Base-by-base conservation (phyloP, 23 tunicate genomes). In the Phallusia fumigata region DNA sequence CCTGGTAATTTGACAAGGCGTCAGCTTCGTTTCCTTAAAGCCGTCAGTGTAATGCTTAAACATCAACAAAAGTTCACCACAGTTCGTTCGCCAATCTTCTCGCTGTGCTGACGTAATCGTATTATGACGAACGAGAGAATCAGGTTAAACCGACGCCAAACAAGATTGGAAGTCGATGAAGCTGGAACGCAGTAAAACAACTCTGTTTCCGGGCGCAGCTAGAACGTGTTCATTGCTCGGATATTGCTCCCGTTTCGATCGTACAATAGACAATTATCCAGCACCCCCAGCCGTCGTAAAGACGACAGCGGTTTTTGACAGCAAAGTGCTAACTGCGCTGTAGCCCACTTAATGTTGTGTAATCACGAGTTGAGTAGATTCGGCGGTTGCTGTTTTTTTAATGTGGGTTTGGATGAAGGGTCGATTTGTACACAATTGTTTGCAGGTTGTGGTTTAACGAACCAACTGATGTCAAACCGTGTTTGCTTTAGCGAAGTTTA, bases 241-340 rank as follows among this genome's bases (percentile, higher is more conserved):
- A 58, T 58, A 58, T 58, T 58, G 69, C 28, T 58, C 69, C 69
- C 69, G 13, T 58, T 58, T 24, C 69, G 69, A 58, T 58, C 69
- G 69, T 58, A 13, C 28, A 16, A 58, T 16, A 24, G 28, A 24
- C 69, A 58, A 58, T 58, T 58, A 58, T 24, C 69, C 10, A 3
- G 47, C 47, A 40, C 47, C 28, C 69, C 69, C 69, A 21, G 69
- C 28, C 11, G 26, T 58, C 69, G 69, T 58, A 58, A 58, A 58
- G 15, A 58, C 28, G 69, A 22, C 69, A 58, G 69, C 28, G 69
- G 28, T 58, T 58, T 58, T n/a, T 58, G 15, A 58, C 69, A 58
- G 69, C 28, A 58, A 58, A 22, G 69, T 58, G 69, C 69, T 58
- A 58, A 58, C 69, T 40, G 47, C 69, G 69, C 69, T 58, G 69